Evolutionary conservation across 1,140 invertebrate genomes (phyloP), one percentile per base, ranked within the genome.

Genomic region (Diprion similis): DNA sequence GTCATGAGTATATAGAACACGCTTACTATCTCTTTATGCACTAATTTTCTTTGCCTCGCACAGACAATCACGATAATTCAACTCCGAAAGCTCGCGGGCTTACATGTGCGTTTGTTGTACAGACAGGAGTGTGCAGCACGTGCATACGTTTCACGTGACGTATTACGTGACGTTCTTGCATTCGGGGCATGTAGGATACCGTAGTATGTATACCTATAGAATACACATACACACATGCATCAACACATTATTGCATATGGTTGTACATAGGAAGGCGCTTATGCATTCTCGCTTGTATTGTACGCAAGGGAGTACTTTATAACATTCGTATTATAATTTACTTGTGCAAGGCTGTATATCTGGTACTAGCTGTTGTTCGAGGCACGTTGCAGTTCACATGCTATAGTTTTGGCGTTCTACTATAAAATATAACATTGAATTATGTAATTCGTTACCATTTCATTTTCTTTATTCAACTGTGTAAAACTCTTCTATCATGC

Each of bases 261-360:
- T 59, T 3, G 24, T 37, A 59, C 51, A 59, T 59, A 8, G 51
- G n/a, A 59, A 59, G 11, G 51, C n/a, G n/a, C 3, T 59, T 59
- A 17, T 59, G 51, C 51, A 59, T 59, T 59, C 4, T 59, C 51
- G n/a, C n/a, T 59, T 17, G 51, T 59, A 59, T 17, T 59, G 51
- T 9, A 59, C 51, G 51, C 51, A 8, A 9, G 51, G 51, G 51
- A 17, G 51, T 59, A 59, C 51, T 59, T 59, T 59, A 17, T 59
- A 59, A 59, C 51, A 59, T 59, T 59, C 51, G 51, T 59, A 59
- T 37, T 37, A 37, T 59, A 59, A 59, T 59, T 59, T 59, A 59
- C 51, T 59, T 59, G 51, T 9, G 51, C 9, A 17, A 17, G 11
- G 51, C 51, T 59, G 51, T 59, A 37, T 37, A 59, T 59, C 9